Evolutionary conservation across 1,140 invertebrate genomes (phyloP).

Genomic region (Eriocheir sinensis): DNA sequence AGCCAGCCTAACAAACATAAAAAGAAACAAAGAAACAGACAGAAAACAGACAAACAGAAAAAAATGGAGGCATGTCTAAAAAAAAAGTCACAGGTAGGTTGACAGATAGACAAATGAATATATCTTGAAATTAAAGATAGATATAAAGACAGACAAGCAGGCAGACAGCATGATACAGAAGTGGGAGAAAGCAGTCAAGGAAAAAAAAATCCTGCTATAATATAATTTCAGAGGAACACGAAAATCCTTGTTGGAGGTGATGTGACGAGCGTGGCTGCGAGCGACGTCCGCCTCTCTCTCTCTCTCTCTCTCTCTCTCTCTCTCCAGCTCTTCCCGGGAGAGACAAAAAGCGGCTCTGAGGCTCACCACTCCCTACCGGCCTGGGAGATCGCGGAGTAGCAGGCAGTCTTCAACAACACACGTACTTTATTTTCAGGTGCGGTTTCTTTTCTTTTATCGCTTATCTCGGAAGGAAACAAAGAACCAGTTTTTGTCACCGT

Average conservation of each 20-base stretch:
- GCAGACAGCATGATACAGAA: no score
- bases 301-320: conserved; percentile 38
- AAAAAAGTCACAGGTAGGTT: no score
- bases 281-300: not conserved
- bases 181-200: no score
- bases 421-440: not conserved
- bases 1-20: no score
- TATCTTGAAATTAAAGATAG: no score
- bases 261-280: not conserved
- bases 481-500: no score
- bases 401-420: not conserved
- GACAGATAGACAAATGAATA: no score
- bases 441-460: not conserved
- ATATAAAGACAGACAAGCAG: no score
- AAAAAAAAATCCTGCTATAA: not conserved
- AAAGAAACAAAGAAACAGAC: no score
- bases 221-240: not conserved
- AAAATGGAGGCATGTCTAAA: no score
- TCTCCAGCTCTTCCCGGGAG: not conserved
- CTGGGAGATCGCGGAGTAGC: not conserved
- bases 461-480: not conserved
- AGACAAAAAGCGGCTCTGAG: not conserved
- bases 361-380: not conserved
- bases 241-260: not conserved
- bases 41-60: no score